Evolutionary conservation across 2,888 invertebrate species (phyloP).

Genomic region (Ennomos quercinarius): DNA sequence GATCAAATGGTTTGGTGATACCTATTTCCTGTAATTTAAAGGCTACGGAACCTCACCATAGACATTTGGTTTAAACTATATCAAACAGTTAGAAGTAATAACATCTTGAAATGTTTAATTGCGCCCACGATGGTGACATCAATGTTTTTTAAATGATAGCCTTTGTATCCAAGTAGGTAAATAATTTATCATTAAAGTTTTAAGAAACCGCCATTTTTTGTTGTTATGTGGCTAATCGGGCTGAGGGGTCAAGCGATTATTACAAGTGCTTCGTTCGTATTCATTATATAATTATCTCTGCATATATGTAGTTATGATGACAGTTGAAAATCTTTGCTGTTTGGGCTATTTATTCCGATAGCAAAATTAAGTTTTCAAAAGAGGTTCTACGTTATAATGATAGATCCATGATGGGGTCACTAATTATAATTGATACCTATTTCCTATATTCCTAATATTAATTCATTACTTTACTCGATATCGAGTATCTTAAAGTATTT

Average conservation of each 20-base stretch:
- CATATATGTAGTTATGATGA: conserved; percentile 4
- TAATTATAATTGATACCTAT: too few species aligned
- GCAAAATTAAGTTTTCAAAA: too few species aligned
- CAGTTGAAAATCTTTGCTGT: conserved; percentile 18
- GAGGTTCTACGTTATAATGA: too few species aligned
- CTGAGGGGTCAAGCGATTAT: conserved; percentile 45
- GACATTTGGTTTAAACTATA: too few species aligned
- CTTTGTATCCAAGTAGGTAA: conserved; percentile 56
- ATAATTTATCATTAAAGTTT: conserved; percentile 54
- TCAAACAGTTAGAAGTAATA: conserved; percentile 1
- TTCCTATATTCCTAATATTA: too few species aligned
- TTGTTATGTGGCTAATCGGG: conserved; percentile 48
- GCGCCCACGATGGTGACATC: conserved; percentile 60
- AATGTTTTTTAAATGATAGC: conserved; percentile 64
- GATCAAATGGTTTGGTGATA: too few species aligned
- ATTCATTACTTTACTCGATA: too few species aligned
- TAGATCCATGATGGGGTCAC: too few species aligned
- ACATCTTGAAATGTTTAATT: conserved; percentile 43
- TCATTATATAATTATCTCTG: conserved; percentile 15
- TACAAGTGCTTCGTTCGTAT: conserved; percentile 28
- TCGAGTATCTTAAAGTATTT: too few species aligned
- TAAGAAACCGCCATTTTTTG: conserved; percentile 55
- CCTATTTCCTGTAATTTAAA: too few species aligned
- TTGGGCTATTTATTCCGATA: conserved; percentile 1
- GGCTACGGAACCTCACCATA: too few species aligned